Conservation (phyloP, 2,113 vertebrate genomes). For the Serilophus lunatus region DNA sequence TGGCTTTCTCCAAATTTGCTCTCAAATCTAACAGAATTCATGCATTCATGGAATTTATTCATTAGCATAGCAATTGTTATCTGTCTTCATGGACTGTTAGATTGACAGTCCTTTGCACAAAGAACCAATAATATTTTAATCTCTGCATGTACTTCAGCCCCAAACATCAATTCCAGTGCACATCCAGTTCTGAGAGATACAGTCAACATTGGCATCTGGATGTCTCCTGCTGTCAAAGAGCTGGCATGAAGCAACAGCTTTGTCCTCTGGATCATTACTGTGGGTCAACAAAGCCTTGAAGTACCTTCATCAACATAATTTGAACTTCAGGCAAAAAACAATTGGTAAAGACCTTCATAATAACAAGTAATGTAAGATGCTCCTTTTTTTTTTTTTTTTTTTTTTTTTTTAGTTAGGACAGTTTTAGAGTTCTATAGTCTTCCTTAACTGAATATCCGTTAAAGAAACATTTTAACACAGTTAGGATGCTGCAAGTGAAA, state of each 20-base stretch:
- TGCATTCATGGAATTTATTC: not conserved
- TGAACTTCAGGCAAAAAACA: not conserved
- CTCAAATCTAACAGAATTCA: not conserved
- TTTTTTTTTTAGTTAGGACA: not conserved
- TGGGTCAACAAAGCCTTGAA: not conserved
- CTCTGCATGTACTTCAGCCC: not conserved
- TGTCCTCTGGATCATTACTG: not conserved
- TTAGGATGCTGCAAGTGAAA: not conserved
- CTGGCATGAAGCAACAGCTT: not conserved
- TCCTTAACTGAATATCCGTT: not conserved
- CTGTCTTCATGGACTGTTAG: not conserved
- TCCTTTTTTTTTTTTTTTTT: not conserved
- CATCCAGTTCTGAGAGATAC: not conserved
- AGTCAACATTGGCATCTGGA: not conserved
- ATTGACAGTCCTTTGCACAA: not conserved
- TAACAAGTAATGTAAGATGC: not conserved
- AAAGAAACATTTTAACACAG: not conserved
- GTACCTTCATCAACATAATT: not conserved
- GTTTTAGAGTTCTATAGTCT: not conserved
- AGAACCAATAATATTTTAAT: not conserved
- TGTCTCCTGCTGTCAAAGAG: not conserved
- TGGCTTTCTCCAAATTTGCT: not conserved
- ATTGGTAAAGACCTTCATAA: not conserved
- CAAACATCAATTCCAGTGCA: not conserved
- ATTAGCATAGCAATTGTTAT: not conserved